Base-by-base conservation (phyloP, 1,140 invertebrate species). In the Caenorhabditis elegans region DNA sequence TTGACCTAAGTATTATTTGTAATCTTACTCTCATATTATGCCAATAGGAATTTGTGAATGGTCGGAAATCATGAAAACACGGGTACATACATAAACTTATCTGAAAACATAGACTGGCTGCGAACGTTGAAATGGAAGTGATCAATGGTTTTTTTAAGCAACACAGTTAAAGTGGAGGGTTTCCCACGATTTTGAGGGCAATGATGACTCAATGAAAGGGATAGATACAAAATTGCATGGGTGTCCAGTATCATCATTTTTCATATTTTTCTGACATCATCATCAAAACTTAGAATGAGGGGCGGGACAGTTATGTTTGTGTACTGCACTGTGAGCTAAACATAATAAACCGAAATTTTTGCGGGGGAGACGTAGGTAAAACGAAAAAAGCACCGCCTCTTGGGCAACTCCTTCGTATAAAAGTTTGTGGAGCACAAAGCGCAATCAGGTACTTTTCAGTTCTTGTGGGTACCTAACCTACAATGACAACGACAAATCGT, bases 221-320 rank as follows among this genome's bases (percentile, higher is more conserved):
- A 60, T 60, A 31, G 53, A 24, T 51, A 24, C 49, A 26, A 51
- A 34, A 60, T 31, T 60, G 53, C 53, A 60, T 60, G 53, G 53
- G 53, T 60, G 53, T 26, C 28, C 13, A 31, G 15, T 5, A 19
- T 60, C 53, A 55, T 55, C 53, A 60, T 60, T 39, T 70, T 70
- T 39, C 28, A n/a, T 39, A 31, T 22, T 39, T 70, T 70, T 70
- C 60, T 70, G 60, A 70, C 60, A 70, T 70, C 60, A 70, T 26
- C 60, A 70, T 70, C 53, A 60, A 60, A 60, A 60, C 53, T 34
- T 60, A 60, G 49, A 53, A 53, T 24, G n/a, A n/a, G 34, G 34
- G 60, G 60, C 60, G 60, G 31, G 34, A 8, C 11, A 43, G 60
- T 70, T 70, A 39, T 70, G 34, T 70, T 70, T 70, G 60, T 70